Conservation (phyloP, 2,113 vertebrate genomes). For the Colistium nudipinnis region DNA sequence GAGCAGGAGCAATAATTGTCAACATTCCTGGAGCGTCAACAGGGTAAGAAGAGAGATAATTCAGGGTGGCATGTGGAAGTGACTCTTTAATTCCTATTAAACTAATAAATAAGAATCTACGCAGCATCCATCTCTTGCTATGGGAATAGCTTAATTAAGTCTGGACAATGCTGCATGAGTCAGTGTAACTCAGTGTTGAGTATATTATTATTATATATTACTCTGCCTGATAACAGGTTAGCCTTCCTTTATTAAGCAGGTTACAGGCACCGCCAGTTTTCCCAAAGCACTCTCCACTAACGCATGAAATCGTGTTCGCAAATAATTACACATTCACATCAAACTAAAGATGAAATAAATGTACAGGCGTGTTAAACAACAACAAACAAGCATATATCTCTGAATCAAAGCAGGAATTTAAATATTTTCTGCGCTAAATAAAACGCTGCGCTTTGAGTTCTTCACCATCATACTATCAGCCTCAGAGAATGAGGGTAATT, state of each 20-base stretch:
- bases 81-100: slow-evolving; percentile 59
- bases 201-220: too few species aligned
- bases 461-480: not conserved
- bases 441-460: not conserved
- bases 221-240: not conserved
- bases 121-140: slow-evolving; percentile 16
- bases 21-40: slow-evolving; percentile 49
- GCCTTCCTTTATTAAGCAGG: not conserved
- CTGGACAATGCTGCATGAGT: slow-evolving; percentile 27
- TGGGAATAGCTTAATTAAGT: slow-evolving; percentile 49
- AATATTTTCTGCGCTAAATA: not conserved
- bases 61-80: slow-evolving; percentile 33
- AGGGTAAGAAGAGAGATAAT: slow-evolving; percentile 46
- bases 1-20: slow-evolving; percentile 45
- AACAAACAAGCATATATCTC: not conserved
- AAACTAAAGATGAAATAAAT: not conserved
- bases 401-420: not conserved
- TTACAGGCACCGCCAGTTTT: not conserved
- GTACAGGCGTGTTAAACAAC: not conserved
- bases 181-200: not conserved
- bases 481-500: not conserved
- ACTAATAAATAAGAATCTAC: slow-evolving; percentile 50
- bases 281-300: not conserved
- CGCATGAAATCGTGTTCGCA: not conserved
- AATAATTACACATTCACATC: not conserved